Evolutionary conservation across 2,113 vertebrate species (phyloP), one percentile per base, ranked within the genome.

Genomic region (Pygoscelis antarcticus): DNA sequence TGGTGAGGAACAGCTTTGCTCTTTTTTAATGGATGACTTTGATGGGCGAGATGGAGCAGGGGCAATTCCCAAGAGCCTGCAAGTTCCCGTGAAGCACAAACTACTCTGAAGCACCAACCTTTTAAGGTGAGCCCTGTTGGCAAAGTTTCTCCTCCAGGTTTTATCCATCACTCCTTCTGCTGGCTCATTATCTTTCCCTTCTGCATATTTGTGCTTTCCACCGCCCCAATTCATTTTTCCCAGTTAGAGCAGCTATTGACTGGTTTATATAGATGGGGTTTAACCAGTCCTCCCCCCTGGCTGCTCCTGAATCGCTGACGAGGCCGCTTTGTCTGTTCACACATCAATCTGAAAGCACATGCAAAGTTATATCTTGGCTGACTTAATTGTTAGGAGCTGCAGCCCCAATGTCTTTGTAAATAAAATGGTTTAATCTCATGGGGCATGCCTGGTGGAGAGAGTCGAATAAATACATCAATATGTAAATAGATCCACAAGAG

Each of bases 381-480:
- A 71, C 87, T 95, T 89, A 92, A 79, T 74, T 92, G 74, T 95
- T 91, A 40, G 17, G 71, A 93, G 82, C 83, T 88, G 76, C 54
- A 87, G 91, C 92, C 92, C 85, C 88, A 57, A 11, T 44, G 87
- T 86, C 96, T 98, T 97, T 97, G 95, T 96, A 97, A 97, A 97
- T 95, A 97, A 97, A 96, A 97, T 32, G 54, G 72, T 91, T 78
- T 78, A 69, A 88, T 97, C 96, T 97, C 90, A 16, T 32, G 96
- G 96, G 96, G 69, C 77, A 68, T 74, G 95, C 80, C 66, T 93
- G 74, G 76, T 71, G 25, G 65, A 91, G 87, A 95, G 84, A 96
- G 85, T 47, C 6, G 32, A 97, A 96, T 94, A 94, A 97, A 96
- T 97, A 88, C 96, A 97, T 98, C 97, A 96, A 87, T 95, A 98